Evolutionary conservation across 1,140 invertebrate species (phyloP), one percentile per base, ranked within the genome.

Genomic region (Kradibia gibbosae): DNA sequence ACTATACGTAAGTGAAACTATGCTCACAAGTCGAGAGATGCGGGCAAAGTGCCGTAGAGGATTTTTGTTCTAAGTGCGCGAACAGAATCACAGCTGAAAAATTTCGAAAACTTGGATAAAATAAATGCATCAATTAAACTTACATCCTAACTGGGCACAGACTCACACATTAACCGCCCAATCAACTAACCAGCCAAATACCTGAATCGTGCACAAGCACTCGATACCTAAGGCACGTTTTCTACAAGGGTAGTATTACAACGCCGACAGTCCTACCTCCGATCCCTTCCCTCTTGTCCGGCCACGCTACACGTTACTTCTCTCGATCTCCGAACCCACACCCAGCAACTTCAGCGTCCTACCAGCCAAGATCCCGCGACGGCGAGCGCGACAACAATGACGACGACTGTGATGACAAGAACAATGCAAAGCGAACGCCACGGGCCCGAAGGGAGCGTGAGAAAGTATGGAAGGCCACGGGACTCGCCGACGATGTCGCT

Each of bases 81-180:
- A 73, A 31, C 34, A 34, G 42, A 45, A 77, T 62, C 48, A 45
- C 34, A 5, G 57, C 39, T 2, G 3, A n/a, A 57, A 50, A 62
- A 76, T 45, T n/a, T 65, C 28, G 75, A 45, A 65, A 79, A 79
- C n/a, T 79, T 79, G 0, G 36, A 72, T 34, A 34, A 72, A 55
- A 60, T 60, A 72, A 48, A 72, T 48, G 67, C 36, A 7, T 42
- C 78, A 39, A 72, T 79, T 72, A 72, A 79, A 45, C 50, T 70
- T 45, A 0, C 5, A 17, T 15, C 34, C 13, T 5, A 34, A 53
- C 7, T 53, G 13, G 13, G 22, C 3, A 7, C 50, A 15, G 3
- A 53, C 7, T 20, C 15, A 11, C 7, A 11, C 55, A 1, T 28
- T 13, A 48, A 48, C 45, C n/a, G n/a, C n/a, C n/a, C n/a, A n/a